Base-by-base conservation (phyloP, 2,888 invertebrate species). In the Poecilus cupreus region DNA sequence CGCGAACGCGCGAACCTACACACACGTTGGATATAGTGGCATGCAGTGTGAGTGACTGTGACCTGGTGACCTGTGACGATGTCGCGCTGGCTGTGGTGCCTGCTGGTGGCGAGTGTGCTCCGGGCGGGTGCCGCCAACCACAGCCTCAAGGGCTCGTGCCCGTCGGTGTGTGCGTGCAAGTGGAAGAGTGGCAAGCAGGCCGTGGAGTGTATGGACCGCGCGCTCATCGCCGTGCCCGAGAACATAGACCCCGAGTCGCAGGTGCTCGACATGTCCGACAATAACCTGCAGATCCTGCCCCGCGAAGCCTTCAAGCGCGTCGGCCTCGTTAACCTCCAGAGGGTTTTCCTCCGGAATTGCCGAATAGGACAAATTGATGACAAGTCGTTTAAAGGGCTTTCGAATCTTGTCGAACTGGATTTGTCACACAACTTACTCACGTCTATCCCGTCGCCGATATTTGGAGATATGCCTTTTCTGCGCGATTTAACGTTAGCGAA, bases 171-270 rank as follows among this genome's bases (percentile, higher is more conserved):
- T 90, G 92, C 93, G 86, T 97, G 97, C 90, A 97, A 97, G 90
- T 97, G 97, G 97, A 97, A 97, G 90, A 94, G 95, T 86, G 97
- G 97, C 85, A 97, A 97, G 89, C 96, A 96, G 88, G 96, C 97
- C 74, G 97, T 97, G 82, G 96, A 97, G 90, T 97, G 97, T 89
- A 93, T 94, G 87, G 94, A 96, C 89, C 94, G 95, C 82, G 93
- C 93, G 82, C 92, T 97, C 84, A 96, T 95, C 86, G 94, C 94
- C 80, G 94, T 97, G 84, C 97, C 97, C 64, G 94, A 95, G 86
- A 94, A 94, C 86, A 94, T 97, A 84, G 96, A 97, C 89, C 93
- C 95, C 51, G 96, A 94, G 85, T 97, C 97, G 39, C 97, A 97
- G 91, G 97, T 97, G 86, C 91, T 97, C 87, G 96, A 97, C 90